Conservation (phyloP, 2,888 invertebrate genomes). For the Nymphalis urticae region DNA sequence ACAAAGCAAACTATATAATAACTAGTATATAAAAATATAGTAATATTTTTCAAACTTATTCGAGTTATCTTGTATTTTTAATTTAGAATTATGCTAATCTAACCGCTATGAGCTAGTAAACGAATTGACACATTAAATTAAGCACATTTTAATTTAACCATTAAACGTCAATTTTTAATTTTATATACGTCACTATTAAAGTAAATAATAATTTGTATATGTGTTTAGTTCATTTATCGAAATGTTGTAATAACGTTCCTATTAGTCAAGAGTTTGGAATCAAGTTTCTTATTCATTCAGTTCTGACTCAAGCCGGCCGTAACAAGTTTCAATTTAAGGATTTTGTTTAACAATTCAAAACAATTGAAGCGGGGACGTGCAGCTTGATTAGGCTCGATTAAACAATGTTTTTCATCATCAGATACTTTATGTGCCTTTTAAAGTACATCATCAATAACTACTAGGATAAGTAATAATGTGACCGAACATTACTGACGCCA, state of each 20-base stretch:
- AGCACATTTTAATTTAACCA: too few species aligned
- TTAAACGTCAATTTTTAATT: too few species aligned
- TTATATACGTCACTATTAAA: too few species aligned
- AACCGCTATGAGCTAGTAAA: too few species aligned
- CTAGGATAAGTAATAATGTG: neutral
- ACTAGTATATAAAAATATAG: too few species aligned
- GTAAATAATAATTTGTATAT: too few species aligned
- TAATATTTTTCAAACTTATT: too few species aligned
- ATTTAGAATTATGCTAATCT: too few species aligned
- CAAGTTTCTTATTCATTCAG: slow-evolving; percentile 39
- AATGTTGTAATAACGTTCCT: slow-evolving; percentile 4
- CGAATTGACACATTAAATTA: too few species aligned
- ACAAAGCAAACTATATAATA: too few species aligned
- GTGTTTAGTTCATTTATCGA: neutral
- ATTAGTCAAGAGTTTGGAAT: slow-evolving; percentile 28
- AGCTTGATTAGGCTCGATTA: slow-evolving; percentile 51
- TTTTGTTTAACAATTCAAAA: slow-evolving; percentile 66
- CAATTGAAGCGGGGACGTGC: slow-evolving; percentile 58
- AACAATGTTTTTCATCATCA: slow-evolving; percentile 13
- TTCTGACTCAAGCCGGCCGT: slow-evolving; percentile 57
- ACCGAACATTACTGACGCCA: neutral
- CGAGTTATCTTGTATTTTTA: too few species aligned
- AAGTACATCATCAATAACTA: neutral
- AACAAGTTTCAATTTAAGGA: slow-evolving; percentile 69
- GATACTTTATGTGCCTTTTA: neutral